Base-by-base conservation (phyloP, 2,113 vertebrate genomes). In the Anguilla rostrata region DNA sequence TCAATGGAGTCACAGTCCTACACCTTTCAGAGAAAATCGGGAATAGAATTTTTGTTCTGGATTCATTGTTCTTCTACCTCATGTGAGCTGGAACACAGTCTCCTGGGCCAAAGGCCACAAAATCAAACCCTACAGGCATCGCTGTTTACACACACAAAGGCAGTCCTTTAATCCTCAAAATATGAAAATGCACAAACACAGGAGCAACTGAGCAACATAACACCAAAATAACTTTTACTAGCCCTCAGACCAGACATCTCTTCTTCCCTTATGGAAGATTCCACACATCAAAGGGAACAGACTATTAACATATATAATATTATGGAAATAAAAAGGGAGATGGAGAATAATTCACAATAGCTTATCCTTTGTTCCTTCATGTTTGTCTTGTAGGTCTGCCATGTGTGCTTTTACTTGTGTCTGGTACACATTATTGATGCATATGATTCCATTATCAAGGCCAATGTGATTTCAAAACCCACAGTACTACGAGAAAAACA, bases 391-490 rank as follows among this genome's bases (percentile, higher is more conserved):
- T 56, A 16, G 43, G 7, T 20, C 43, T 57, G 34, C 9, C 39
- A 43, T 87, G 29, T 75, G 26, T 83, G 84, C 53, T 88, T 89
- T 43, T 66, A 78, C 43, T 84, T 60, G 20, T 39, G n/a, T 81
- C 56, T 46, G 18, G 34, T 75, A 63, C 84, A 34, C 15, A 15
- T 79, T 79, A 49, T 86, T 49, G 60, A 81, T 84, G 41, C 29
- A 87, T 78, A 87, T 81, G 78, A 88, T 49, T 82, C n/a, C 18
- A 57, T 60, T 9, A 86, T 39, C 66, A 34, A 71, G 18, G 49
- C n/a, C 83, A 87, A 86, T 83, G 82, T 87, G 80, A 89, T 83
- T 84, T 81, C 20, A 78, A 34, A 81, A n/a, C 22, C 49, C 22
- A 56, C 16, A 5, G 39, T 14, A 63, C 22, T 29, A 41, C 57